Evolutionary conservation across 2,888 invertebrate species (phyloP), one percentile per base, ranked within the genome.

Genomic region (Tachina grossa): DNA sequence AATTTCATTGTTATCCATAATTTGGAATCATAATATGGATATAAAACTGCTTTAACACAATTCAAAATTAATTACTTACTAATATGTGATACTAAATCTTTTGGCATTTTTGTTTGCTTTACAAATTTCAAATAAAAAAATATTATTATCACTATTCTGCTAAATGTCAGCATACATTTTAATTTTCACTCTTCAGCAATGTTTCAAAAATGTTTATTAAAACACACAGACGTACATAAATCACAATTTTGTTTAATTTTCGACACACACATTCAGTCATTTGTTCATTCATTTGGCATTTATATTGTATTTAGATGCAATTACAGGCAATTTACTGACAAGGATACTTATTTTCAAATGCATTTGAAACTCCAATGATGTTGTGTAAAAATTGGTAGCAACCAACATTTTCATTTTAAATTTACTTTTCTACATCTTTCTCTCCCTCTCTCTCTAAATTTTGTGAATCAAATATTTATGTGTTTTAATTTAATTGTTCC

Each of bases 271-370:
- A 71, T 55, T 43, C 43, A 45, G 6, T 69, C 47, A 55, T 6
- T 1, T 1, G 14, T 49, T 49, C 49, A n/a, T 3, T 49, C 49
- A 14, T n/a, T 49, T 49, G 14, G 49, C 14, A 14, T 57, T 55
- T 19, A 89, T 92, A 14, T 45, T 45, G 55, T n/a, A 71, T 71
- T 71, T 71, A 71, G 71, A 53, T 57, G 55, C 55, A 71, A 57
- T 55, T 71, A 39, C 47, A 71, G 47, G 31, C 47, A 71, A 71
- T 71, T 71, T 71, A 71, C 59, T 47, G 57, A 59, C 16, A 45
- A 31, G 31, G 59, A 22, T 16, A n/a, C 45, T 57, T 71, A 19
- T 55, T 57, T 71, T 45, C 16, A 31, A 47, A 65, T 65, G 13
- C 16, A 63, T 13, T 61, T 31, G n/a, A 43, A 57, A 39, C 16